Evolutionary conservation across 2,797 vertebrate genomes (phyloP).

Genomic region (Periophthalmus magnuspinnatus): DNA sequence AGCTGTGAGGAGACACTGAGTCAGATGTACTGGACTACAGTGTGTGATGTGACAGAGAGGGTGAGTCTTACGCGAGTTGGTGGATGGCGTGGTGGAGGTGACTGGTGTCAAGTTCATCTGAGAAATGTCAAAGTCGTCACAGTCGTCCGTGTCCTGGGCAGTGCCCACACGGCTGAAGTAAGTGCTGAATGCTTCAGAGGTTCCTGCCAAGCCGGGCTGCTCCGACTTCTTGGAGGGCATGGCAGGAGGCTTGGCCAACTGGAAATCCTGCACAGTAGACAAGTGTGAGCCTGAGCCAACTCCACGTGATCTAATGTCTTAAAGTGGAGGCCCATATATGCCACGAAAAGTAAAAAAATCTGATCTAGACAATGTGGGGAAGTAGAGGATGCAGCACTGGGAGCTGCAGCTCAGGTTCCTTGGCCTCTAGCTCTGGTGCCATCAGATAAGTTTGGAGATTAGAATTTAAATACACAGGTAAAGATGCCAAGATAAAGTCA

Average conservation of each 20-base stretch:
- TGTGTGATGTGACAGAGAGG: not conserved
- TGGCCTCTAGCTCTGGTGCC: not conserved
- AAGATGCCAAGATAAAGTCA: slow-evolving; percentile 10
- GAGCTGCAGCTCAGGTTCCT: not conserved
- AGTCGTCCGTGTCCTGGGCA: slow-evolving; percentile 95
- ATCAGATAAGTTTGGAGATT: slow-evolving; percentile 1
- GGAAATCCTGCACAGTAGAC: slow-evolving; percentile 81
- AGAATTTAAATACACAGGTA: slow-evolving; percentile 6
- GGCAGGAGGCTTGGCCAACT: slow-evolving; percentile 93
- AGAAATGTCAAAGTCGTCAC: slow-evolving; percentile 98
- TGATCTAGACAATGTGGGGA: not conserved
- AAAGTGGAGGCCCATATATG: not conserved
- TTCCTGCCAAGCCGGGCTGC: slow-evolving; percentile 88
- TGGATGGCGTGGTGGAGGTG: slow-evolving; percentile 97
- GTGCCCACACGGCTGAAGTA: slow-evolving; percentile 97
- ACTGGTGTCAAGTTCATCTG: slow-evolving; percentile 98
- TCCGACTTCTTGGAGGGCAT: slow-evolving; percentile 87
- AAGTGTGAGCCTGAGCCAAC: not conserved
- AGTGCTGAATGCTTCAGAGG: slow-evolving; percentile 95
- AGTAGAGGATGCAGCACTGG: not conserved
- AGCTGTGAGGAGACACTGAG: slow-evolving; percentile 72
- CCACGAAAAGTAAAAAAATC: not conserved
- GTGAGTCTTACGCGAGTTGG: slow-evolving; percentile 91
- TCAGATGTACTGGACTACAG: slow-evolving; percentile 14
- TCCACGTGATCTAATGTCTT: not conserved